Evolutionary conservation across 2,113 vertebrate species (phyloP), one percentile per base, ranked within the genome.

Genomic region (Sardina pilchardus): DNA sequence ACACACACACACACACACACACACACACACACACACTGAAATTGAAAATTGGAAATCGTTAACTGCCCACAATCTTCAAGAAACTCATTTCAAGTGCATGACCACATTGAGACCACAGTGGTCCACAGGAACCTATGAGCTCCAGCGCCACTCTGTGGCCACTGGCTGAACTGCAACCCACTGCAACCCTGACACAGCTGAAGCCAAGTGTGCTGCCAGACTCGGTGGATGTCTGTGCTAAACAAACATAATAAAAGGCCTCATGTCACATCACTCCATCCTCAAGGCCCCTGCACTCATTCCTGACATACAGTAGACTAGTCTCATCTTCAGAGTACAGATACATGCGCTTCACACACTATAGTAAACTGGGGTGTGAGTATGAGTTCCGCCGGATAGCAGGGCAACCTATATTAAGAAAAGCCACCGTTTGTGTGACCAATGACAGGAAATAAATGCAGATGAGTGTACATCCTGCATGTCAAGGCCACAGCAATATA

Each of bases 91-190:
- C 0, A 9, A 71, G 30, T 71, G n/a, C 9, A 71, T 17, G 82
- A 59, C 30, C 3, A 30, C 6, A 10, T 34, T 34, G 30, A 71
- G 63, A 10, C 71, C 71, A 78, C 12, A 16, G 14, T 36, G 34
- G 30, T 78, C 71, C 21, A 39, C 30, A 78, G 1, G 48, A 85
- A 81, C 83, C 78, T 82, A 89, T 89, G 80, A 53, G 81, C 91
- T 93, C 92, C 91, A 93, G 89, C 92, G 92, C 93, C 94, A 90
- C 90, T 92, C 82, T 88, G 94, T 94, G 94, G 94, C 17, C 26
- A 81, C 2, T 17, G 7, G 83, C 42, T n/a, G n/a, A 78, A 67
- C 34, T 88, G 0, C 56, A 26, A 10, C 16, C 6, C 10, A 78
- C 36, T 88, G 0, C 59, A 30, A 6, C 17, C 6, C 10, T 42